Evolutionary conservation across 37 sponge, comb jelly and placozoan species (phyloP).

Genomic region (Sycon ciliatum): DNA sequence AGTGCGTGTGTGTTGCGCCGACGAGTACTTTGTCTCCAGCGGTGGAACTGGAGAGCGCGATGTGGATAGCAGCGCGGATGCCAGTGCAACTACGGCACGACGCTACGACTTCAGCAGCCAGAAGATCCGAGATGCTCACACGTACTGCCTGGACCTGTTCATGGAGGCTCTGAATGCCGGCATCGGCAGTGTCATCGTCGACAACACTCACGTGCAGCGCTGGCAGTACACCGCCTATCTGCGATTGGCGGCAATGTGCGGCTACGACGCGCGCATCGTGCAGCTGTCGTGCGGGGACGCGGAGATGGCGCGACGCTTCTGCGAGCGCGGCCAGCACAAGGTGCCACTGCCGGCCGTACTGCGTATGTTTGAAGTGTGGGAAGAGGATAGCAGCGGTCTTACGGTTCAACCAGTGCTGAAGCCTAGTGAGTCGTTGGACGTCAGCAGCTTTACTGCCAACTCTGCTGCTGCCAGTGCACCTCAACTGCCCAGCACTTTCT

Average conservation of each 20-base stretch:
- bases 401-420: no score
- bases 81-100: conserved; percentile 23
- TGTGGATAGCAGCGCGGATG: conserved; percentile 59
- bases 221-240: conserved; percentile 70
- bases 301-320: conserved; percentile 27
- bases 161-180: conserved; percentile 28
- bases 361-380: conserved; percentile 49
- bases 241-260: conserved; percentile 38
- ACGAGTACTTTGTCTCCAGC: neutral
- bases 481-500: no score
- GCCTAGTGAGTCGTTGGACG: no score
- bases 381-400: conserved; percentile 43
- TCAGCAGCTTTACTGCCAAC: no score
- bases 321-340: conserved; percentile 48
- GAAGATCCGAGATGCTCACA: conserved; percentile 50
- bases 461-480: no score
- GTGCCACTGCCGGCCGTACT: conserved; percentile 16
- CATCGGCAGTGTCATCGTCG: conserved; percentile 50
- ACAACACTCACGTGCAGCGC: conserved; percentile 65
- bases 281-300: conserved; percentile 49
- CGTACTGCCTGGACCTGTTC: conserved; percentile 39
- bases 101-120: conserved; percentile 44
- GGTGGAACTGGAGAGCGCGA: neutral
- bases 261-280: conserved; percentile 30
- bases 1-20: conserved; percentile 74